Evolutionary conservation across 2,113 vertebrate genomes (phyloP), one percentile per base, ranked within the genome.

Genomic region (Tachysurus fulvidraco): DNA sequence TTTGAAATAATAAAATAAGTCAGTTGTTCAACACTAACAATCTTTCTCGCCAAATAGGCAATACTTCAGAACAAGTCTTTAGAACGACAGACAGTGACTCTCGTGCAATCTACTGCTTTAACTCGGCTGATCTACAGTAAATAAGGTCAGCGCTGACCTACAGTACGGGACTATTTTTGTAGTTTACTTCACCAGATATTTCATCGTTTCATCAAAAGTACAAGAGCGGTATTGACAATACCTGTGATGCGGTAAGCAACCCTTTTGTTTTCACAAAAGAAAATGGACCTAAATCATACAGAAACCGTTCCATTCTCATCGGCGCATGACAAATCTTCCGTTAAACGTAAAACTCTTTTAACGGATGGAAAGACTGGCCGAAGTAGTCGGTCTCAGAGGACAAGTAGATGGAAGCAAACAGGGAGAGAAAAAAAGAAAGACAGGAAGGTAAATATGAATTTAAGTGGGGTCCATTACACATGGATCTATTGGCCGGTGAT

Each of bases 371-470:
- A 60, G 55, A 14, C 71, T 83, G 71, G 25, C 16, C 65, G 82
- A 85, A 85, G 74, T 80, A 67, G 87, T 46, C 65, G 16, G 79
- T 59, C 89, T 88, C 73, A 83, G 80, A 62, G 79, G 30, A 86
- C n/a, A 54, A 65, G 71, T 23, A 28, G 36, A 74, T 86, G 59
- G 74, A 86, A 67, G 85, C 1, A 57, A 57, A 71, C 2, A 9
- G n/a, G 25, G 28, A 41, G n/a, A 65, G 28, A 67, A 79, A 36
- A 36, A 17, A 57, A 86, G 85, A 79, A 44, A 11, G 46, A 85
- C 74, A 88, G 82, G n/a, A 54, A 85, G 86, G 80, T 78, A 85
- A 64, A 44, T 87, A 67, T 83, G 83, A 85, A 89, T 79, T 69
- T 46, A 78, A 86, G 41, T 83, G 74, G 52, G 28, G 71, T 85